A percentile compares a stretch with the other conserved stretches of the same genome.
These are phyloP conservation scores for Calidris pugnax DNA, from an alignment of 2,113 vertebrate genomes.

Conservation along the genomic window DNA sequence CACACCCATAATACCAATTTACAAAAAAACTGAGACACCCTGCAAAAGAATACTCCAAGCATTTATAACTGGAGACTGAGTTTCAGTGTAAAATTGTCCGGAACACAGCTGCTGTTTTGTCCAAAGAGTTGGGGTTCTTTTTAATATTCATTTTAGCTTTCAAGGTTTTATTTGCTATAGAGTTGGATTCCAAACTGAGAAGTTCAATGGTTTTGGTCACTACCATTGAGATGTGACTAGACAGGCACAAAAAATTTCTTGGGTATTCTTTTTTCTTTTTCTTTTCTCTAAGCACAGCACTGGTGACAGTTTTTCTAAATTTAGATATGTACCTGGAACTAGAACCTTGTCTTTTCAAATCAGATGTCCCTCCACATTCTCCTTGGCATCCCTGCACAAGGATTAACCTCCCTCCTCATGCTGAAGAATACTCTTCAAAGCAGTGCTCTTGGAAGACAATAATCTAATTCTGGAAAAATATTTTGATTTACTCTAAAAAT, in stretches of 20 bases:
- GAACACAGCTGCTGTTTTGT: not conserved
- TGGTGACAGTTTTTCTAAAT: constrained; percentile 2
- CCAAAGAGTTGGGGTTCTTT: not conserved
- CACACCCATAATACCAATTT: not conserved
- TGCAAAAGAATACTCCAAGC: not conserved
- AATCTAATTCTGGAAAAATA: not conserved
- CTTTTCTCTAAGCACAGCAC: not conserved
- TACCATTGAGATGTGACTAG: not conserved
- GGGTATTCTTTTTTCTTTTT: not conserved
- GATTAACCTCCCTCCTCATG: not conserved
- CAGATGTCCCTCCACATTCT: not conserved
- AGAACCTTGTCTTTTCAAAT: constrained; percentile 25
- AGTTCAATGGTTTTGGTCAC: not conserved
- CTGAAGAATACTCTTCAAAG: not conserved
- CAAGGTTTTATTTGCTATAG: not conserved
- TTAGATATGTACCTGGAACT: not conserved
- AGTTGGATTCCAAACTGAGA: not conserved
- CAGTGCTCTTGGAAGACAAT: not conserved
- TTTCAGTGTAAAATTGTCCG: not conserved
- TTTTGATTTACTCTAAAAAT: not conserved
- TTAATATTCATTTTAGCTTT: not conserved
- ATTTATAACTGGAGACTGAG: not conserved
- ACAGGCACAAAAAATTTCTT: not conserved
- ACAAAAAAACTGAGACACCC: not conserved
- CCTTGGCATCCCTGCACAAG: not conserved